Percentiles rank a stretch among this genome's conserved stretches.
Evolutionary conservation across 2,113 vertebrate species (phyloP).

Genomic region (Corythornis vintsioides): DNA sequence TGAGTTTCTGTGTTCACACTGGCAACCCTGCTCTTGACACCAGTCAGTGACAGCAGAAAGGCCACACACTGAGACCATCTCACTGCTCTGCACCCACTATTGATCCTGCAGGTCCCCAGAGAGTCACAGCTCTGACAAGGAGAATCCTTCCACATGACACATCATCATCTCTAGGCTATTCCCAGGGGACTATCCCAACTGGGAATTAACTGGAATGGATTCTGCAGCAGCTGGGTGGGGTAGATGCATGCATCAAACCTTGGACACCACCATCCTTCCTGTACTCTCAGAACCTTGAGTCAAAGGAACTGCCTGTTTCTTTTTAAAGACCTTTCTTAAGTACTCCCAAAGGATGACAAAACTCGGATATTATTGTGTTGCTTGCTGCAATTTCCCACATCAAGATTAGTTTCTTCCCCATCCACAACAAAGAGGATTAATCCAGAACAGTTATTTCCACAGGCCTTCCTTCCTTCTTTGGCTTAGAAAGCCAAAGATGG

Average conservation of each 20-base stretch:
- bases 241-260: not conserved
- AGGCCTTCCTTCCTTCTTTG: not conserved
- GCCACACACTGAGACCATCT: rapidly evolving
- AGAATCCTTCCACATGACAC: not conserved
- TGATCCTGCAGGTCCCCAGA: not conserved
- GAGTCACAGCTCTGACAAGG: rapidly evolving
- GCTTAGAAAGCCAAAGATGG: not conserved
- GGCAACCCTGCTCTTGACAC: not conserved
- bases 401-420: not conserved
- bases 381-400: rapidly evolving
- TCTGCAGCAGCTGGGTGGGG: not conserved
- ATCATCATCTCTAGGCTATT: not conserved
- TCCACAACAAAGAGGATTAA: not conserved
- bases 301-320: not conserved
- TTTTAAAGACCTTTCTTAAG: not conserved
- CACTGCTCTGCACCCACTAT: not conserved
- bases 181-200: not conserved
- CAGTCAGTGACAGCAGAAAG: not conserved
- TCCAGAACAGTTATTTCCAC: not conserved
- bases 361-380: not conserved
- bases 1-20: not conserved
- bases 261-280: not conserved
- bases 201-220: not conserved
- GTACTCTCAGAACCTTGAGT: not conserved
- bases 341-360: not conserved